phyloP scores from a whole-genome alignment of 35 echinoderm and acorn worm species.

The Strongylocentrotus purpuratus region DNA sequence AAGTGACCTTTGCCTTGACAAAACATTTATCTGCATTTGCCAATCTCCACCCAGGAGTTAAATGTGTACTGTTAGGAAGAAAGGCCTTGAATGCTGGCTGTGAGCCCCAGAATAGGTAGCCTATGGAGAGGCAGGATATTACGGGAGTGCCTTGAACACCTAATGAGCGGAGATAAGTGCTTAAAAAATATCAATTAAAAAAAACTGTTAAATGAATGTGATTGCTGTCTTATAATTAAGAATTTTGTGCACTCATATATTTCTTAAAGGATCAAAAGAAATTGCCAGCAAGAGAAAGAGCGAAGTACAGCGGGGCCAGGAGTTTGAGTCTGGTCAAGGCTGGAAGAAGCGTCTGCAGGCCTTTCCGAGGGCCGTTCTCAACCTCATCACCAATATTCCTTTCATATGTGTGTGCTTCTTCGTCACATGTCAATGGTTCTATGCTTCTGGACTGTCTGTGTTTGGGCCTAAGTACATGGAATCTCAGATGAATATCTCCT shows the following conservation, averaged over 20 bases:
- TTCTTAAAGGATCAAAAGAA: conserved; percentile 13
- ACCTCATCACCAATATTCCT: conserved; percentile 38
- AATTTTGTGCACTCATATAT: background rate
- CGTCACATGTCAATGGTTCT: background rate
- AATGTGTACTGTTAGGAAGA: no score
- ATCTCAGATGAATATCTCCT: conserved; percentile 18
- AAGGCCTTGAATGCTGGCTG: no score
- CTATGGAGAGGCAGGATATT: no score
- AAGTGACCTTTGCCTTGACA: no score
- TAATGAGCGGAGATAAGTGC: no score
- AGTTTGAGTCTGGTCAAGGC: conserved; percentile 14
- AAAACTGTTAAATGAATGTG: no score
- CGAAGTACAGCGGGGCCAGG: conserved; percentile 36
- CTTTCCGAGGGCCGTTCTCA: conserved; percentile 34
- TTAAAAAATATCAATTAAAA: no score
- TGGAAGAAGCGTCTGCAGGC: conserved; percentile 14
- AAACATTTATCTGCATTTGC: no score
- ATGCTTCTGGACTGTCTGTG: conserved; percentile 24
- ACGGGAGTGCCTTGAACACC: no score
- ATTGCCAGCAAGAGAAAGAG: conserved; percentile 23
- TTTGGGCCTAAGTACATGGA: conserved; percentile 58
- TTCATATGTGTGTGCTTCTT: conserved; percentile 41
- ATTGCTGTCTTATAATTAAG: no score
- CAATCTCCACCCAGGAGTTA: no score
- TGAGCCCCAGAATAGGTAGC: no score